phyloP scores from a whole-genome alignment of 2,888 invertebrate species.

The Diaphora mendica region DNA sequence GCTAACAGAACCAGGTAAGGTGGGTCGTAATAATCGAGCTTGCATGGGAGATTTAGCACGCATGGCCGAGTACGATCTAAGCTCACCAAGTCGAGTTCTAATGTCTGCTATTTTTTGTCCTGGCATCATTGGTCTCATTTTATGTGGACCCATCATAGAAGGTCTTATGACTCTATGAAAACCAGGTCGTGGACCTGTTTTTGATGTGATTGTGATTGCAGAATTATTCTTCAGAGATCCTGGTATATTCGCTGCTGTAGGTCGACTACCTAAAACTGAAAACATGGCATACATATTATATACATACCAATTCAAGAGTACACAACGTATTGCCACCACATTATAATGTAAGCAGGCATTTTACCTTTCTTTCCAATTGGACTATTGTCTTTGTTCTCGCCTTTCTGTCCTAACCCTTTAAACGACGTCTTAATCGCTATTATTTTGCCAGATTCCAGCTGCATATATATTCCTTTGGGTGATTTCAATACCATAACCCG shows the following conservation, averaged over 20 bases:
- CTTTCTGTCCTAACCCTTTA: slow-evolving; percentile 87
- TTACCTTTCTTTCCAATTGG: slow-evolving; percentile 81
- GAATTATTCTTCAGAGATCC: slow-evolving; percentile 87
- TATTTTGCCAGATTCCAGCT: slow-evolving; percentile 97
- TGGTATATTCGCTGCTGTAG: slow-evolving; percentile 74
- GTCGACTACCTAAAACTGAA: slow-evolving; percentile 75
- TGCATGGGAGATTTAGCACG: slow-evolving; percentile 70
- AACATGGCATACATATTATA: slow-evolving; percentile 1
- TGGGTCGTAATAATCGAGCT: slow-evolving; percentile 70
- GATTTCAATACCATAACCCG: slow-evolving; percentile 97
- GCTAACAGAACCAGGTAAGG: slow-evolving; percentile 77
- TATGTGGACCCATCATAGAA: slow-evolving; percentile 69
- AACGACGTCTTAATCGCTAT: slow-evolving; percentile 95
- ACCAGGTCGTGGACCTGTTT: slow-evolving; percentile 72
- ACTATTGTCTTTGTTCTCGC: slow-evolving; percentile 70
- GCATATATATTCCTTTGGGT: slow-evolving; percentile 98
- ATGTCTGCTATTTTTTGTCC: slow-evolving; percentile 80
- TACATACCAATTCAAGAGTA: not conserved
- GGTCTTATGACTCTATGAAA: slow-evolving; percentile 77
- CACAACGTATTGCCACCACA: not conserved
- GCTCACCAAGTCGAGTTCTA: slow-evolving; percentile 72
- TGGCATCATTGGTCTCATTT: slow-evolving; percentile 73
- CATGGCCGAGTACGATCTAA: slow-evolving; percentile 69
- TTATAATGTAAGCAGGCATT: slow-evolving; percentile 5
- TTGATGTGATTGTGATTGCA: slow-evolving; percentile 87